Evolutionary conservation across 2,797 vertebrate genomes (phyloP), one percentile per base, ranked within the genome.

Genomic region (Channallabes apus): DNA sequence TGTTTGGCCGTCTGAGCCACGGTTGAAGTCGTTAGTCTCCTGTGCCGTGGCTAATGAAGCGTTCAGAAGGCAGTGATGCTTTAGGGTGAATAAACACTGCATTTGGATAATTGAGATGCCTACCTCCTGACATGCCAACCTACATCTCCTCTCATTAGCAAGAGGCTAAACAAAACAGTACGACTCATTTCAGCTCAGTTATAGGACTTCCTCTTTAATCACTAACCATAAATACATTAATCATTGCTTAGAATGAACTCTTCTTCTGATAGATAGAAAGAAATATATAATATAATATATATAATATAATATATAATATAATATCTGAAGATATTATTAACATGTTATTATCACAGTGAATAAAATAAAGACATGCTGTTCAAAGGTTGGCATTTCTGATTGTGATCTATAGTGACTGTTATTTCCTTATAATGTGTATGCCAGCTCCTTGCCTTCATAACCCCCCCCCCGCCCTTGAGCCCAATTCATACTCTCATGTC

Each of bases 1-100:
- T 78, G 68, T 79, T 75, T 65, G 82, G 87, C 86, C 20, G 87
- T 17, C 51, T n/a, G 76, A 85, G 61, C 35, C 12, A 6, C 77
- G 4, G 65, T n/a, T 67, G 20, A 67, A 72, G 69, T 32, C 46
- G 46, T 67, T 67, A 58, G 69, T 46, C 79, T 54, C 69, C 69
- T 29, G 58, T 29, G 41, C n/a, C 18, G 17, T 78, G 88, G 29
- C 84, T 86, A 89, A 89, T 75, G 76, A 79, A 77, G 83, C 85
- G 18, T 85, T 86, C 83, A 85, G 54, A 62, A 46, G 79, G 86
- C 88, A 86, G 69, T 65, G 68, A 87, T 82, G 84, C 61, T 77
- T 87, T 64, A 59, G 38, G 67, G 78, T 62, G 68, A 82, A 68
- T 85, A 83, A 80, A 87, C 69, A 65, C 62, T 69, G 59, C 76